These are phyloP conservation scores for Alca torda DNA, from an alignment of 2,797 vertebrate species.

Conservation along the genomic window DNA sequence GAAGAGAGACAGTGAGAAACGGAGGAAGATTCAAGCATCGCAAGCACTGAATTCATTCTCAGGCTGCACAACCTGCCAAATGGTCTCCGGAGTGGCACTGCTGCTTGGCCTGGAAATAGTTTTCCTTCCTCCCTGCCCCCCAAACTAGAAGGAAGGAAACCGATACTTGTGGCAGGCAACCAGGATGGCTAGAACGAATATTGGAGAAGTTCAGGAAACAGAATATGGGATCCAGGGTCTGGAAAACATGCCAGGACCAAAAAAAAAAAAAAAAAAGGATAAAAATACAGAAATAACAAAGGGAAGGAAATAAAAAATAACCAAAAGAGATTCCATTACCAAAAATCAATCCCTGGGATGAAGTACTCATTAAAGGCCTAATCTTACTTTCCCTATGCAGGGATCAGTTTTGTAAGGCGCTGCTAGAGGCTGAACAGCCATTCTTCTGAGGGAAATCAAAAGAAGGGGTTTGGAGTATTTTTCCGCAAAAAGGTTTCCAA, in stretches of 20 bases:
- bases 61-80: neutral
- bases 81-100: slow-evolving; percentile 42
- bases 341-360: slow-evolving; percentile 24
- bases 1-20: slow-evolving; percentile 10
- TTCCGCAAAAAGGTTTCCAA: neutral
- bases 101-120: slow-evolving; percentile 24
- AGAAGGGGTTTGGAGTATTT: neutral
- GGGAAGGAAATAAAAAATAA: slow-evolving; percentile 69
- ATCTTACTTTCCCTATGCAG: neutral
- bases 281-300: slow-evolving; percentile 37
- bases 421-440: neutral
- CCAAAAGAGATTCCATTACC: slow-evolving; percentile 57
- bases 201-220: slow-evolving; percentile 47
- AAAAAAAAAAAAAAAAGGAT: neutral
- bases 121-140: slow-evolving; percentile 19
- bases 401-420: neutral
- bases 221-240: slow-evolving; percentile 33
- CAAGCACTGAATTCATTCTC: slow-evolving; percentile 38
- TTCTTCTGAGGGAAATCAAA: neutral
- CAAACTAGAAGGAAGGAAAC: slow-evolving; percentile 24
- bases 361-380: slow-evolving; percentile 29
- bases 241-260: neutral
- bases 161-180: slow-evolving; percentile 46
- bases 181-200: slow-evolving; percentile 21
- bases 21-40: neutral